Conservation (phyloP, 2,797 vertebrate genomes). For the Malurus splendens region DNA sequence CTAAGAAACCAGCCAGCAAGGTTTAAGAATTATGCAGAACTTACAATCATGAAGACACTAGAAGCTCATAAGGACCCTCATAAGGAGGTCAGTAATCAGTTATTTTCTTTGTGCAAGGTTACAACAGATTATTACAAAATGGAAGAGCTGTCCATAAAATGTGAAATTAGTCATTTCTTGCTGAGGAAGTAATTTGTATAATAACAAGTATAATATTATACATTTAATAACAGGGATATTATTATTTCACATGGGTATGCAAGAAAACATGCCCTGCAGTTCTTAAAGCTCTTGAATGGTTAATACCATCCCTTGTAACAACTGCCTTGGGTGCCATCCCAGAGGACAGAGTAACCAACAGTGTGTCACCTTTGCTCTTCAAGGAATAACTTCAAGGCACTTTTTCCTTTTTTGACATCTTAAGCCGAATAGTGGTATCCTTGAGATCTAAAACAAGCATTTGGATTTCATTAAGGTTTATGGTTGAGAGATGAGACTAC, state of each 20-base stretch:
- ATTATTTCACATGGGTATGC: not conserved
- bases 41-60: conserved; percentile 96
- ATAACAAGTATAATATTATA: not conserved
- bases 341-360: not conserved
- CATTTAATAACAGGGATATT: not conserved
- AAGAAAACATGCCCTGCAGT: rapidly evolving
- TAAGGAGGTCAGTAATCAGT: conserved; percentile 83
- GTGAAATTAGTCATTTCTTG: not conserved
- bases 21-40: conserved; percentile 97
- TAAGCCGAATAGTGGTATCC: not conserved
- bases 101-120: not conserved
- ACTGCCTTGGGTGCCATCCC: not conserved
- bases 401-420: not conserved
- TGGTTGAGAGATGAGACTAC: not conserved
- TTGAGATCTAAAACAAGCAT: not conserved
- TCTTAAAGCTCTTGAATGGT: not conserved
- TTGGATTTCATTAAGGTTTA: not conserved
- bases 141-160: not conserved
- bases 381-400: not conserved
- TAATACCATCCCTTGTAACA: not conserved
- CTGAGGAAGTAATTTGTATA: not conserved
- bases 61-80: conserved; percentile 96
- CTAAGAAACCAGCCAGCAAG: conserved; percentile 90
- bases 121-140: not conserved
- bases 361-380: not conserved